Base-by-base conservation (phyloP, 2,113 vertebrate genomes). In the Aspidoscelis tigris region DNA sequence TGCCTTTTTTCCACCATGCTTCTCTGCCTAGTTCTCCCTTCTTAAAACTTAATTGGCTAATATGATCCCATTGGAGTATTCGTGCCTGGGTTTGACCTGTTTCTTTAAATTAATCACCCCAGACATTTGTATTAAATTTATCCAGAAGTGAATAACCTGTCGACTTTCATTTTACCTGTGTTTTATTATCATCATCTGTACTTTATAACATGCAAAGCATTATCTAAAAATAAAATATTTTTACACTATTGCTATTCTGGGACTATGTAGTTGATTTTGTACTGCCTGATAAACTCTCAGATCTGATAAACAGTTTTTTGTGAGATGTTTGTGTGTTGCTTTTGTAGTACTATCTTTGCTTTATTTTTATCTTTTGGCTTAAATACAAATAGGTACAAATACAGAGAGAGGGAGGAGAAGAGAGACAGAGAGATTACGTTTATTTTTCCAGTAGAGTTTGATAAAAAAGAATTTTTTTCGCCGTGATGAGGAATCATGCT, bases 401-500 rank as follows among this genome's bases (percentile, higher is more conserved):
- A 58, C 55, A 58, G 55, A 58, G 55, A 58, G 14, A 58, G 5
- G 14, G 55, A 12, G 55, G 47, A 50, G 47, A 50, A 50, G 47
- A 50, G 8, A 9, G 55, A 16, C 5, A 12, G 55, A 16, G 55
- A 69, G 10, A 55, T 21, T 41, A 85, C 21, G 20, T 7, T 74
- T 1, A 0, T 2, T 16, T 1, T 87, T 78, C 76, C 66, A 14
- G 20, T 24, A 0, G 58, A 50, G 61, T 61, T 76, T 68, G 70
- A 66, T 43, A 21, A 65, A 78, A 83, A 76, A 39, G 11, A 0
- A 69, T 21, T 87, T 9, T 9, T 39, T 61, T 4, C 39, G 10
- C 22, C n/a, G 1, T 81, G 73, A 26, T 44, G 77, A 77, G 70
- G 86, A 80, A 78, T 80, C 10, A 26, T 76, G 69, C 18, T 71